These are phyloP conservation scores for Dendrocopos noguchii DNA, from an alignment of 2,113 vertebrate genomes.

Conservation along the genomic window DNA sequence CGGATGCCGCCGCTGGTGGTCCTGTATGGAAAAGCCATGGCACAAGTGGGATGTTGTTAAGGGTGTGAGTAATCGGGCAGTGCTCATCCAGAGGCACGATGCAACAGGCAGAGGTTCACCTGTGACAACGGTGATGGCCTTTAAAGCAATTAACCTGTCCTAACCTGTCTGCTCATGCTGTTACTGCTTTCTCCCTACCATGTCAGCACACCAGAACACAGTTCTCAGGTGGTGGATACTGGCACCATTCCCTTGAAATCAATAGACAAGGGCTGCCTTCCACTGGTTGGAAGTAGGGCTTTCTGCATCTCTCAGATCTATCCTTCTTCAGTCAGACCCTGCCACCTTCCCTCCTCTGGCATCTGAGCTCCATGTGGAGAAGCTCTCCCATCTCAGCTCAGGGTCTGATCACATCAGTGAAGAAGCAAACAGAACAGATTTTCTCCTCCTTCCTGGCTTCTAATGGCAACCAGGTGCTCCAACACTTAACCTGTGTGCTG, in stretches of 20 bases:
- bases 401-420: background rate
- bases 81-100: background rate
- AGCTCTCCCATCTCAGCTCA: background rate
- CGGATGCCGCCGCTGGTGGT: accelerated
- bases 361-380: conserved; percentile 12
- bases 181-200: background rate
- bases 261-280: background rate
- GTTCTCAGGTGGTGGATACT: background rate
- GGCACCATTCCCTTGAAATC: background rate
- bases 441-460: background rate
- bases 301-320: background rate
- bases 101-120: background rate
- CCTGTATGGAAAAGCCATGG: accelerated
- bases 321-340: background rate
- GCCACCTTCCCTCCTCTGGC: background rate
- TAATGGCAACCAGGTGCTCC: conserved; percentile 77
- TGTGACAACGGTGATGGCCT: background rate
- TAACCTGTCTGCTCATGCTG: background rate
- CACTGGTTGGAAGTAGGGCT: accelerated
- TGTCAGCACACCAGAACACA: accelerated
- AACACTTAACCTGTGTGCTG: conserved; percentile 61
- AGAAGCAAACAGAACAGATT: conserved; percentile 52
- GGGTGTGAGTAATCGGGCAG: background rate
- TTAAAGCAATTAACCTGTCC: background rate
- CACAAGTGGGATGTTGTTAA: accelerated